Evolutionary conservation across 2,888 invertebrate genomes (phyloP).

Genomic region (Xylota segnis): DNA sequence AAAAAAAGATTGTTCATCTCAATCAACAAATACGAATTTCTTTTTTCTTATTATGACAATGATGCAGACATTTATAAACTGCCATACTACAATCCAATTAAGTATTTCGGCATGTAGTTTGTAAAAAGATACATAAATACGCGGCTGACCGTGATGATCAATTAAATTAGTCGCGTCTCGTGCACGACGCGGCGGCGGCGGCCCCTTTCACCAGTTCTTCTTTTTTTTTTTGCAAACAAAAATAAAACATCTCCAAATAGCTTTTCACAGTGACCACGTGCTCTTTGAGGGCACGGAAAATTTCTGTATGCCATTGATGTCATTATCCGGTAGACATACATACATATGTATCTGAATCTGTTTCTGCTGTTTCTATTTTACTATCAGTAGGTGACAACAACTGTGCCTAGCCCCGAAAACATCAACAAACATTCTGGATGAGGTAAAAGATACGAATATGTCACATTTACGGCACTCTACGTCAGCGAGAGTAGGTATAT

Average conservation of each 20-base stretch:
- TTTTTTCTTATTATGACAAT: conserved; percentile 6
- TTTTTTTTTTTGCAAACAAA: neutral
- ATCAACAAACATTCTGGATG: conserved; percentile 3
- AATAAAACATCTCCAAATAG: conserved; percentile 30
- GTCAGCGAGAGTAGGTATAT: conserved; percentile 12
- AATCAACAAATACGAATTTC: neutral
- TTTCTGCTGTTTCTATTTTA: neutral
- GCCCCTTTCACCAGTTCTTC: conserved; percentile 19
- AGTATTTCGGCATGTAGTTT: neutral
- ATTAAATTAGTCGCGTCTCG: conserved; percentile 45
- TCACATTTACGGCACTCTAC: conserved; percentile 24
- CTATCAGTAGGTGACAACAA: neutral
- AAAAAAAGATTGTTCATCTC: neutral
- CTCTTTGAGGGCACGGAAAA: conserved; percentile 17
- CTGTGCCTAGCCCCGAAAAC: neutral
- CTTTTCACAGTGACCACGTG: conserved; percentile 51
- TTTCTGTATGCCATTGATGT: conserved; percentile 34
- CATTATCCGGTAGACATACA: conserved; percentile 30
- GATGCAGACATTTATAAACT: neutral
- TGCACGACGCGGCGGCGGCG: neutral
- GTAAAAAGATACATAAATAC: conserved; percentile 12
- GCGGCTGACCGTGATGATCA: conserved; percentile 42
- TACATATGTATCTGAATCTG: conserved; percentile 9
- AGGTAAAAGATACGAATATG: conserved; percentile 20
- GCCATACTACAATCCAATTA: conserved; percentile 3